A percentile compares a stretch with the other conserved stretches of the same genome.
phyloP scores from a whole-genome alignment of 2,888 invertebrate species.

The Agrotis clavis region DNA sequence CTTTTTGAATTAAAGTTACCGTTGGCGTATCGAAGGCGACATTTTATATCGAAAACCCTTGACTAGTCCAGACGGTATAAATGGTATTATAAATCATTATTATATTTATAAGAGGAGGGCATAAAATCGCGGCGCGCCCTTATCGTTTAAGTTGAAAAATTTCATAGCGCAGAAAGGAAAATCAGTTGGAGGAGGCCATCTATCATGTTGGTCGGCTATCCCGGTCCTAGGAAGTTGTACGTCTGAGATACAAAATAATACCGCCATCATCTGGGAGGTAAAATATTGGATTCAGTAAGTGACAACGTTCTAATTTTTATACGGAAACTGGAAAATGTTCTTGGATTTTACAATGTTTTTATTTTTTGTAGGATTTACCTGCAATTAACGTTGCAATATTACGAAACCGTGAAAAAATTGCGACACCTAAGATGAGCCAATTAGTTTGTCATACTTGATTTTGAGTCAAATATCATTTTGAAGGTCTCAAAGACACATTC shows the following conservation, averaged over 20 bases:
- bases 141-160: constrained; percentile 87
- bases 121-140: constrained; percentile 79
- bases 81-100: constrained; percentile 81
- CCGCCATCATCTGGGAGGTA: constrained; percentile 71
- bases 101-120: constrained; percentile 76
- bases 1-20: constrained; percentile 71
- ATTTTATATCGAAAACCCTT: constrained; percentile 73
- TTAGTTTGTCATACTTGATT: too few species aligned
- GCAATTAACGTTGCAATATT: too few species aligned
- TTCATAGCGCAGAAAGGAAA: constrained; percentile 81
- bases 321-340: constrained; percentile 18
- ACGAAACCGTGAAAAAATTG: too few species aligned
- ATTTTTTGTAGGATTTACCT: not conserved
- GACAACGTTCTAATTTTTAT: constrained; percentile 44
- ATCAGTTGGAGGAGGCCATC: constrained; percentile 82
- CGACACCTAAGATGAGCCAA: too few species aligned
- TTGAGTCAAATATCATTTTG: not conserved
- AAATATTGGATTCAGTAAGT: constrained; percentile 71
- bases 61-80: constrained; percentile 71
- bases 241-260: constrained; percentile 82
- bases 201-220: constrained; percentile 81
- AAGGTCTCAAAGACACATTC: not conserved
- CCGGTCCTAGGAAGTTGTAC: constrained; percentile 79
- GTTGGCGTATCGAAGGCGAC: constrained; percentile 64
- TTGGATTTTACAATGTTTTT: not conserved